Evolutionary conservation across 2,113 vertebrate genomes (phyloP).

Genomic region (Labeo rohita): DNA sequence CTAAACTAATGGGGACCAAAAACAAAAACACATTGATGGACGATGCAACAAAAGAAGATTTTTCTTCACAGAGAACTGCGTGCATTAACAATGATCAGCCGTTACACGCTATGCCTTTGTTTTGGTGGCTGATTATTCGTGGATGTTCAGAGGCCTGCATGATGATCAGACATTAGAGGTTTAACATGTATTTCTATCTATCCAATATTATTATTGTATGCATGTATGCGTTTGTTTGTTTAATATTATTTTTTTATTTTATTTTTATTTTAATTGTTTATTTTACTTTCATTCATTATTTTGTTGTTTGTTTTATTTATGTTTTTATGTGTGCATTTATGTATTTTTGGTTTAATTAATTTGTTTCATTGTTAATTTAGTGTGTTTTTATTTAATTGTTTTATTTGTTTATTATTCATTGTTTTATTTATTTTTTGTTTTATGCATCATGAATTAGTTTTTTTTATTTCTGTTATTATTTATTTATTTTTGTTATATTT

Average conservation of each 20-base stretch:
- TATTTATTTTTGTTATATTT: too few relatives aligned
- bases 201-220: background rate
- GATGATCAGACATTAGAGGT: background rate
- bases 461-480: too few relatives aligned
- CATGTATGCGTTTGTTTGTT: background rate
- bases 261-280: too few relatives aligned
- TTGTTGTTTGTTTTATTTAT: too few relatives aligned
- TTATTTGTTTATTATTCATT: background rate
- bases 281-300: too few relatives aligned
- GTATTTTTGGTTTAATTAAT: too few relatives aligned
- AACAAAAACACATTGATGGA: constrained; percentile 64
- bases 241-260: too few relatives aligned
- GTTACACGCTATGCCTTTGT: constrained; percentile 49
- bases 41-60: constrained; percentile 52
- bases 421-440: background rate
- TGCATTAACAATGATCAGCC: constrained; percentile 63
- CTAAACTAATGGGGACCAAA: constrained; percentile 49
- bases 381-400: background rate
- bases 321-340: too few relatives aligned
- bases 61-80: constrained; percentile 53
- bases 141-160: constrained; percentile 42
- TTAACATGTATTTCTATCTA: background rate
- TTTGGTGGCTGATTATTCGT: constrained; percentile 54
- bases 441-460: too few relatives aligned
- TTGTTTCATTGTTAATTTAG: too few relatives aligned